Evolutionary conservation across 2,888 invertebrate species (phyloP), one percentile per base, ranked within the genome.

Genomic region (Craniophora ligustri): DNA sequence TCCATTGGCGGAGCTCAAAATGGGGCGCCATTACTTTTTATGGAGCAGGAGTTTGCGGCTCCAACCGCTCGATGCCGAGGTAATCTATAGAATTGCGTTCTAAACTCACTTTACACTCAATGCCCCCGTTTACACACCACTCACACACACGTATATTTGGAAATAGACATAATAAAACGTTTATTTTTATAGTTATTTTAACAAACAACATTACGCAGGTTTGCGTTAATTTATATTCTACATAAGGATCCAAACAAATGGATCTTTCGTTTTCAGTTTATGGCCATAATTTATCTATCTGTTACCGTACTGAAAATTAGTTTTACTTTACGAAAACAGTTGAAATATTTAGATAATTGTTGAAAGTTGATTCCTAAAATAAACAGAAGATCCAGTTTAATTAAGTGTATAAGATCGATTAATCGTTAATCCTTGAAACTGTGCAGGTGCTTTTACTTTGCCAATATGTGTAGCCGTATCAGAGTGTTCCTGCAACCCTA

Each of bases 21-120:
- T 80, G 76, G 75, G 76, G 67, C 61, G 65, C 79, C 78, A 83
- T 86, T 85, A 80, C 76, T 84, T 88, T 88, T 86, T 84, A 87
- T 86, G 75, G 78, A 80, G 81, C 76, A 66, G 63, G 68, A 68
- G 53, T 79, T 80, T 79, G 81, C 66, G 66, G 69, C 75, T 56
- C 54, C 45, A 55, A 36, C 54, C 44, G 58, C 36, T 26, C 26
- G n/a, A 78, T 73, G 76, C 54, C 62, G 64, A 69, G 65, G 72
- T 73, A 70, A 78, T 76, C 77, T 76, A 73, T 71, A 47, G 69
- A 79, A 82, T 78, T 74, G 66, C 72, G 67, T 78, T 76, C 68
- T 66, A 67, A 78, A 76, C 72, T 72, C 59, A 44, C 50, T 70
- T 59, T 60, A 50, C 45, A 55, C 35, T 54, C 31, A 26, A 49